Base-by-base conservation (phyloP, 1,140 invertebrate genomes). In the Pachyrhynchus sulphureomaculatus region DNA sequence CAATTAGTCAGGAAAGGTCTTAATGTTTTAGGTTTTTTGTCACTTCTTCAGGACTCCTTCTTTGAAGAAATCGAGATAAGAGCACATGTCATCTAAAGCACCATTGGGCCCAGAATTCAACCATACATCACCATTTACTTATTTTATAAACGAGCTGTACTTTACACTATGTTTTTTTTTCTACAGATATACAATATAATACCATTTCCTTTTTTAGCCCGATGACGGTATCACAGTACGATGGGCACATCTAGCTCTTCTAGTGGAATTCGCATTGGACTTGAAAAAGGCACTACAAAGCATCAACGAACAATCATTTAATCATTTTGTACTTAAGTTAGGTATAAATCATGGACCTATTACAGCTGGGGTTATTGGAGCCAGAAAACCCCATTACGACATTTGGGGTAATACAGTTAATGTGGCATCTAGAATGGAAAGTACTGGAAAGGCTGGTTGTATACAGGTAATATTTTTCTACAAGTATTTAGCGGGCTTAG, bases 361-460 rank as follows among this genome's bases (percentile, higher is more conserved):
- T 9, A 96, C 92, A 0, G 94, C 93, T 0, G 94, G 95, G 2
- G 94, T 96, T 0, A 97, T 97, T 68, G 94, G 94, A 10, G 93
- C 93, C 0, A 81, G 91, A 18, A 97, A 97, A 75, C 95, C 95
- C 2, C 94, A 96, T 75, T 97, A 96, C 75, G 95, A 96, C 72
- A 96, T 97, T 72, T 96, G 93, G 91, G 92, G 94, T 0, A 96
- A 97, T 73, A 94, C 94, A 0, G 95, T 97, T 0, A 98, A 98
- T 75, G 93, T 97, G 0, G 94, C 95, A 2, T 95, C 92, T 0
- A 81, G 95, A 52, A 97, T 98, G 94, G 95, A 98, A 74, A 95
- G 92, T 72, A 97, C 95, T 0, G 95, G 96, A 20, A 95, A 95
- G 82, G 90, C 93, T 58, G 93, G 93, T 6, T 91, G 88, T 63